Evolutionary conservation across 2,888 invertebrate genomes (phyloP).

Genomic region (Podabrus alpinus): DNA sequence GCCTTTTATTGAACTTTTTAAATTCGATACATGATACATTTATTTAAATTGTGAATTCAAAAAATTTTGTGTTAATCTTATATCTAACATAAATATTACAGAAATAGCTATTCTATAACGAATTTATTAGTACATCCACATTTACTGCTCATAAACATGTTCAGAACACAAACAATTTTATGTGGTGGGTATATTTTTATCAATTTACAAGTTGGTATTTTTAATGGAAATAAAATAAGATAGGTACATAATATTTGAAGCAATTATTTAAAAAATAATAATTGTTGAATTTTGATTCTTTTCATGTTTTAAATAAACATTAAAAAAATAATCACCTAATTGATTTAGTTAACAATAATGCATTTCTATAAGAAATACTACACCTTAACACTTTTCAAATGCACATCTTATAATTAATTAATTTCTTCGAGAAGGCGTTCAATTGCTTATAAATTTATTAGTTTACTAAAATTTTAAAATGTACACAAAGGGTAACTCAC

Average conservation of each 20-base stretch:
- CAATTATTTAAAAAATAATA: neutral
- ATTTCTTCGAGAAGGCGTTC: neutral
- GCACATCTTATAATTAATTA: neutral
- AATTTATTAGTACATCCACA: neutral
- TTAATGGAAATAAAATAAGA: neutral
- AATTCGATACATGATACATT: neutral
- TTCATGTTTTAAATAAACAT: neutral
- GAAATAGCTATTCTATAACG: neutral
- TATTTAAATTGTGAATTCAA: neutral
- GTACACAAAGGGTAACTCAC: neutral
- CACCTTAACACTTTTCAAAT: neutral
- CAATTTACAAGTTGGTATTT: neutral
- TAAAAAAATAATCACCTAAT: neutral
- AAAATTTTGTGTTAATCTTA: neutral
- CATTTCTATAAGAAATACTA: neutral
- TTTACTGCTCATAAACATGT: neutral
- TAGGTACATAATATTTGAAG: neutral
- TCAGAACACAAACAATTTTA: neutral
- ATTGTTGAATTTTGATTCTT: neutral
- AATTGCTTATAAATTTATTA: neutral
- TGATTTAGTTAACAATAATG: neutral
- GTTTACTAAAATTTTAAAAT: neutral
- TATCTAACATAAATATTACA: neutral
- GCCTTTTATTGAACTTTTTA: neutral
- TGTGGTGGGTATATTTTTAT: neutral